Percentiles rank a stretch among this genome's conserved stretches.
Conservation (phyloP, 2,113 vertebrate genomes). For the Corythaeola cristata region DNA sequence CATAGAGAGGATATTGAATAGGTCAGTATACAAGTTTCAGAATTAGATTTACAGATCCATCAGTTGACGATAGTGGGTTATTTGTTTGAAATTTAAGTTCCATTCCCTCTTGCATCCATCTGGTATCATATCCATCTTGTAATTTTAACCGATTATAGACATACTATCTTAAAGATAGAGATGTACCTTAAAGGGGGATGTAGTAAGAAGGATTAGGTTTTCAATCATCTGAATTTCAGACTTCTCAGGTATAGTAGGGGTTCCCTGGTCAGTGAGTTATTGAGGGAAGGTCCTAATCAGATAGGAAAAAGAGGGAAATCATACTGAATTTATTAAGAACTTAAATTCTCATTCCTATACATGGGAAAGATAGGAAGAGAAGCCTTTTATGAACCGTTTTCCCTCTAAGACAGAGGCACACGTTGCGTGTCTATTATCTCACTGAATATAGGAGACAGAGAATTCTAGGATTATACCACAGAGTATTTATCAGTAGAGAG, state of each 20-base stretch:
- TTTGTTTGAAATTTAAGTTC: background rate
- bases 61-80: background rate
- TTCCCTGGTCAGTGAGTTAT: background rate
- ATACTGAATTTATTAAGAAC: background rate
- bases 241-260: background rate
- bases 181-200: background rate
- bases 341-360: background rate
- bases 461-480: background rate
- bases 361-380: background rate
- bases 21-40: background rate
- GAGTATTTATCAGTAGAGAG: background rate
- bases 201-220: background rate
- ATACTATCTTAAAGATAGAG: background rate
- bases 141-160: background rate
- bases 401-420: fast-evolving
- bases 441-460: background rate
- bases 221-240: background rate
- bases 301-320: background rate
- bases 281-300: background rate
- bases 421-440: background rate
- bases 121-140: background rate
- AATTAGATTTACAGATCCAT: background rate
- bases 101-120: background rate
- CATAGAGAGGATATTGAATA: background rate
- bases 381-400: background rate